Conservation (phyloP, 2,888 invertebrate species). For the Strigamia transsilvanica region DNA sequence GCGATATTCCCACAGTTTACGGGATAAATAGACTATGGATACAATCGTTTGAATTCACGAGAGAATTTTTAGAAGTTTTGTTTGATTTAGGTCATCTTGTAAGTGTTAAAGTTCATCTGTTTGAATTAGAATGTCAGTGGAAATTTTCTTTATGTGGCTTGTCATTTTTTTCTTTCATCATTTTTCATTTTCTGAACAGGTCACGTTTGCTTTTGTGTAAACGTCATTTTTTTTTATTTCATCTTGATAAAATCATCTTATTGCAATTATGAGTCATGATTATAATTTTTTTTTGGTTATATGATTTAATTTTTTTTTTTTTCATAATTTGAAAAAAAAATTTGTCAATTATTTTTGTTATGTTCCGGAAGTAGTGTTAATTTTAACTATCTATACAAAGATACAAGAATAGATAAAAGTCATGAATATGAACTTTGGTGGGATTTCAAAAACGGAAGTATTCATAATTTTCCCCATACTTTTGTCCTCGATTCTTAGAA, state of each 20-base stretch:
- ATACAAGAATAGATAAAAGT: constrained; percentile 10
- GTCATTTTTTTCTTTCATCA: neutral
- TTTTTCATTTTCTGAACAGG: neutral
- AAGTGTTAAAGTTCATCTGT: no score
- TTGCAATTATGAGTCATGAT: neutral
- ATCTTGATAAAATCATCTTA: neutral
- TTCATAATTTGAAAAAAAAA: no score
- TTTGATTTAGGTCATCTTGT: neutral
- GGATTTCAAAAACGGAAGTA: neutral
- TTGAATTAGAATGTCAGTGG: no score
- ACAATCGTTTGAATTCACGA: neutral
- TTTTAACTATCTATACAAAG: neutral
- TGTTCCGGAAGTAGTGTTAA: neutral
- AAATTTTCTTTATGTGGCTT: neutral
- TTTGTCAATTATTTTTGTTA: no score
- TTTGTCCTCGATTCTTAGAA: constrained; percentile 6
- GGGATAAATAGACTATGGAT: no score
- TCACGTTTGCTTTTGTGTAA: neutral
- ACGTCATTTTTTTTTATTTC: neutral
- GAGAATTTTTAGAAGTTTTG: neutral
- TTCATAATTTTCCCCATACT: neutral
- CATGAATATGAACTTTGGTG: constrained; percentile 9
- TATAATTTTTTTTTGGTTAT: neutral
- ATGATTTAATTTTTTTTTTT: neutral
- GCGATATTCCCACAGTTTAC: neutral